Conservation (phyloP, 2,797 vertebrate species). For the Girardinus metallicus region DNA sequence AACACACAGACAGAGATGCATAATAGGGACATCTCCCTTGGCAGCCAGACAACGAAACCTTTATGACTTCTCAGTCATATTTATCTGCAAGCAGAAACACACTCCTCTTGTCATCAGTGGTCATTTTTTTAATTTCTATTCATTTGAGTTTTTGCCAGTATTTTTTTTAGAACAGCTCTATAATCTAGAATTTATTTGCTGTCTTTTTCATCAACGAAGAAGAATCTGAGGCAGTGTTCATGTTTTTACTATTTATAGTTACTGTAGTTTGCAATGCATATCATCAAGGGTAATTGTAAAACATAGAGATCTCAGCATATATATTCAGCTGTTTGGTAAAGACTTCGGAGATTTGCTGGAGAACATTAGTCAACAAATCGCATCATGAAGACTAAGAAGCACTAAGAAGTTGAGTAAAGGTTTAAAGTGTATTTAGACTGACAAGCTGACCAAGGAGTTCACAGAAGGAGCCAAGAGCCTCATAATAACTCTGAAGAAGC, state of each 20-base stretch:
- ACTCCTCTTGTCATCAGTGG: conserved; percentile 23
- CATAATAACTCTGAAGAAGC: background rate
- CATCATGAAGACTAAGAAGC: background rate
- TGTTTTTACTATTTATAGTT: conserved; percentile 60
- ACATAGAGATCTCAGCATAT: conserved; percentile 9
- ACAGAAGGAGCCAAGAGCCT: background rate
- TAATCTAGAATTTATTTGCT: conserved; percentile 57
- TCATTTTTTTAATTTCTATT: conserved; percentile 36
- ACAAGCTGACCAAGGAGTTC: background rate
- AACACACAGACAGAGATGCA: conserved; percentile 47
- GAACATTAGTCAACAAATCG: background rate
- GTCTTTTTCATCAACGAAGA: conserved; percentile 59
- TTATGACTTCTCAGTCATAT: conserved; percentile 64
- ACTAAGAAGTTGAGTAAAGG: background rate
- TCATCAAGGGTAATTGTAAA: conserved; percentile 45
- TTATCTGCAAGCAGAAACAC: conserved; percentile 63
- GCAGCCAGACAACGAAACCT: conserved; percentile 71
- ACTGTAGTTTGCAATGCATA: conserved; percentile 28
- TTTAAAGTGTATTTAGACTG: background rate
- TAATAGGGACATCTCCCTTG: conserved; percentile 60
- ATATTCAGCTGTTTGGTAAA: background rate
- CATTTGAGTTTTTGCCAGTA: conserved; percentile 61
- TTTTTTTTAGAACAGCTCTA: conserved; percentile 30
- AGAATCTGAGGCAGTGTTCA: conserved; percentile 54
- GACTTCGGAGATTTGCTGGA: background rate